Evolutionary conservation across 2,888 invertebrate species (phyloP), one percentile per base, ranked within the genome.

Genomic region (Cerastoderma edule): DNA sequence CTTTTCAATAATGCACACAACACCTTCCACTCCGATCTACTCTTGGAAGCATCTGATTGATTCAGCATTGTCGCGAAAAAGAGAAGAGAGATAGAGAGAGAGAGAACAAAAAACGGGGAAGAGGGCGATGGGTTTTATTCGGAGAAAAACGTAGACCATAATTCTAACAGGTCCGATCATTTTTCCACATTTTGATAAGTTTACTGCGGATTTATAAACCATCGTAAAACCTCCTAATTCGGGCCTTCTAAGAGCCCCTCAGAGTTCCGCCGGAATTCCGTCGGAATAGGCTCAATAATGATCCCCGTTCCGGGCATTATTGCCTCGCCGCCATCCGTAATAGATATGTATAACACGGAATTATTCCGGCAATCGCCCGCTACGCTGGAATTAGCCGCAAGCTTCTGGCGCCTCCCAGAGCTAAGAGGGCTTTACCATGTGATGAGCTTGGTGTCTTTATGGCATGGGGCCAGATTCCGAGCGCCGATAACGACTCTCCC

Each of bases 331-430:
- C 24, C n/a, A n/a, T 22, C 60, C 3, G 66, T 75, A 76, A 81
- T 81, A 78, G 77, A 81, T 78, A 75, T 78, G 78, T 81, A 81
- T 81, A 81, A 81, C 81, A 76, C 71, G 60, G 71, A 78, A 81
- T 81, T 81, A 81, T 81, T 81, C 81, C 78, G 73, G 75, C 67
- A 57, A 63, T 66, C 67, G 63, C 67, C 39, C 60, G 65, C 70
- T 75, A 63, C 66, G 44, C 28, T 71, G 74, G 78, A 72, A 81
- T 81, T 81, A 81, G 67, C 63, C 68, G 54, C 68, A 66, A 50
- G 57, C 33, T 53, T 27, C 46, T 75, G 81, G 81, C 81, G 81
- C 81, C 81, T 54, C 44, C 10, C 48, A 56, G 48, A 81, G 77
- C 67, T 66, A 46, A 46, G 65, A 64, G 24, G 72, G 46, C 77